Percentiles rank a stretch among this genome's conserved stretches.
Evolutionary conservation across 2,113 vertebrate genomes (phyloP).

Genomic region (Sphaerodactylus townsendi): DNA sequence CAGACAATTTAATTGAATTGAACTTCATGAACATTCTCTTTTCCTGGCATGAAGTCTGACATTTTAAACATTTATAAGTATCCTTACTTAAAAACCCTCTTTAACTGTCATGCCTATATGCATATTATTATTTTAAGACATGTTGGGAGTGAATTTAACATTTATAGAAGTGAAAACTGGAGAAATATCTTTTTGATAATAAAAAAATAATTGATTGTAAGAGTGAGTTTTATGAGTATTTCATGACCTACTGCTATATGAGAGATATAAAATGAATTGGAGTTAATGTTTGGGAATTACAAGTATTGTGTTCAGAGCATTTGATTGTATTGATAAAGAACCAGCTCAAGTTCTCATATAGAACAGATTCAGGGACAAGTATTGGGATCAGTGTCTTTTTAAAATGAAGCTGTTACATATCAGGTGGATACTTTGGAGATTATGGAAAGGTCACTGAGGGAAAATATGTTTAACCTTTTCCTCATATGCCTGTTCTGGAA

Average conservation of each 20-base stretch:
- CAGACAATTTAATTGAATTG: slow-evolving; percentile 60
- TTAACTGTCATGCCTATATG: slow-evolving; percentile 57
- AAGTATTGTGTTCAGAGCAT: neutral
- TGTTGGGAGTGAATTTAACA: slow-evolving; percentile 37
- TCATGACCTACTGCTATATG: slow-evolving; percentile 25
- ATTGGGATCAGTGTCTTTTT: no score
- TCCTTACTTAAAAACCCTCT: slow-evolving; percentile 49
- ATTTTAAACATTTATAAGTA: slow-evolving; percentile 52
- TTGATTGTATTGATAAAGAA: slow-evolving; percentile 1
- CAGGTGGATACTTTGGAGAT: no score
- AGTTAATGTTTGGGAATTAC: slow-evolving; percentile 44
- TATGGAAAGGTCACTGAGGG: no score
- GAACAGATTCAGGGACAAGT: neutral
- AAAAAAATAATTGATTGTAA: slow-evolving; percentile 25
- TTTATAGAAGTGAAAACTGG: slow-evolving; percentile 15
- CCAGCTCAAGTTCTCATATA: neutral
- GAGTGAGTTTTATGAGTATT: slow-evolving; percentile 26
- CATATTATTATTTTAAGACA: slow-evolving; percentile 51
- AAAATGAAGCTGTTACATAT: no score
- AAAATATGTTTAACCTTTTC: no score
- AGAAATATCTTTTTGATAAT: neutral
- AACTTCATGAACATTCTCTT: slow-evolving; percentile 43
- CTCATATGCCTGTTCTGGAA: no score
- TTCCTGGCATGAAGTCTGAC: slow-evolving; percentile 43
- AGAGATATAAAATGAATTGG: slow-evolving; percentile 10